A percentile compares a stretch with the other conserved stretches of the same genome.
Evolutionary conservation across 2,888 invertebrate species (phyloP).

Genomic region (Ophonus ardosiacus): DNA sequence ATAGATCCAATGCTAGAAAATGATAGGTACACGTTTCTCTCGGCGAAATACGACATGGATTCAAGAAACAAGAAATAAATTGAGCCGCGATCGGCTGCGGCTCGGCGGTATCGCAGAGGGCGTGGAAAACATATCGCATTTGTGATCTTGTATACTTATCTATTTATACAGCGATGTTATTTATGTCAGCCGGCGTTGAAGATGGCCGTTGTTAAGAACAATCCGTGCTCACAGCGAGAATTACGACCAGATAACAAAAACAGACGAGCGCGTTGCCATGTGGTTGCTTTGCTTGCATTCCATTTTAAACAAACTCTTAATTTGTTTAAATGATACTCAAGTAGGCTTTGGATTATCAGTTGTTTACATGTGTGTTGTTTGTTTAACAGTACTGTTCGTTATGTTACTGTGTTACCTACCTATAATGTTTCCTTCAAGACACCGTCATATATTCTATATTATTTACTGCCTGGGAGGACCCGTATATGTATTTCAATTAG

Average conservation of each 20-base stretch:
- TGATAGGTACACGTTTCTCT: conserved; percentile 30
- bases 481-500: conserved; percentile 5
- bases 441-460: not conserved
- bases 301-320: not conserved
- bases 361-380: conserved; percentile 32
- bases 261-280: conserved; percentile 15
- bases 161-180: conserved; percentile 52
- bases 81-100: conserved; percentile 25
- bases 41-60: conserved; percentile 15
- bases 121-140: conserved; percentile 58
- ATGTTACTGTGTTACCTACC: not conserved
- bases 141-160: conserved; percentile 58
- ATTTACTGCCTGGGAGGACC: not conserved
- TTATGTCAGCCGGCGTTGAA: conserved; percentile 44
- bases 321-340: conserved; percentile 14
- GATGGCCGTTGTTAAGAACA: conserved; percentile 53
- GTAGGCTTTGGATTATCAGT: conserved; percentile 9
- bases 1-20: conserved; percentile 30
- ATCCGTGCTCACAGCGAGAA: conserved; percentile 39
- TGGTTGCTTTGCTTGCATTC: not conserved
- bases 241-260: conserved; percentile 42
- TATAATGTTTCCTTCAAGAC: conserved; percentile 5
- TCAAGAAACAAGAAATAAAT: conserved; percentile 38
- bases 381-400: not conserved
- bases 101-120: conserved; percentile 25